Conservation (phyloP, 1,140 invertebrate species). For the Tenebrio molitor region DNA sequence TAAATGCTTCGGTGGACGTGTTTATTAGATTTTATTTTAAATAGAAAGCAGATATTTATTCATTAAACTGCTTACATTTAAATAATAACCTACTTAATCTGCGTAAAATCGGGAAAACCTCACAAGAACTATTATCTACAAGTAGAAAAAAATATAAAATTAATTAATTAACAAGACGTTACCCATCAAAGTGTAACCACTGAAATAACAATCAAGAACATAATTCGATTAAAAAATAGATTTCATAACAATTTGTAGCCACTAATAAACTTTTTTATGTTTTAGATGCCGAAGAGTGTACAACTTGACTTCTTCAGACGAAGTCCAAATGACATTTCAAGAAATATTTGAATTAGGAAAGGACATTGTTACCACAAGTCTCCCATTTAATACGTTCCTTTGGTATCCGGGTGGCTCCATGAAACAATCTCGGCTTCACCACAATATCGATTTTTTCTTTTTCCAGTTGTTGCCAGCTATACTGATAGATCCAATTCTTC, state of each 20-base stretch:
- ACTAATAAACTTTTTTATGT: slow-evolving; percentile 44
- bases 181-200: no score
- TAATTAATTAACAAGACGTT: no score
- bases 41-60: no score
- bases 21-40: no score
- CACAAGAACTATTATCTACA: no score
- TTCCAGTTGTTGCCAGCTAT: slow-evolving; percentile 90
- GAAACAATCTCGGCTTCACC: slow-evolving; percentile 82
- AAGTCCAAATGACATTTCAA: slow-evolving; percentile 86
- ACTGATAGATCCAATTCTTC: slow-evolving; percentile 81
- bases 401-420: slow-evolving; percentile 93
- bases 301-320: slow-evolving; percentile 80
- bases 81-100: no score
- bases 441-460: slow-evolving; percentile 84
- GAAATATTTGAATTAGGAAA: slow-evolving; percentile 89
- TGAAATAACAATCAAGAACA: no score
- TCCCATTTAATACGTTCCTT: slow-evolving; percentile 83
- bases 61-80: no score
- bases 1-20: no score
- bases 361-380: slow-evolving; percentile 77
- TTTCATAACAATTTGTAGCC: slow-evolving; percentile 52
- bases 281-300: slow-evolving; percentile 69
- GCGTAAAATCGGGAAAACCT: no score
- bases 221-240: neutral
- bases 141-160: no score